Base-by-base conservation (phyloP, 1,140 invertebrate species). In the Melipona quadrifasciata region DNA sequence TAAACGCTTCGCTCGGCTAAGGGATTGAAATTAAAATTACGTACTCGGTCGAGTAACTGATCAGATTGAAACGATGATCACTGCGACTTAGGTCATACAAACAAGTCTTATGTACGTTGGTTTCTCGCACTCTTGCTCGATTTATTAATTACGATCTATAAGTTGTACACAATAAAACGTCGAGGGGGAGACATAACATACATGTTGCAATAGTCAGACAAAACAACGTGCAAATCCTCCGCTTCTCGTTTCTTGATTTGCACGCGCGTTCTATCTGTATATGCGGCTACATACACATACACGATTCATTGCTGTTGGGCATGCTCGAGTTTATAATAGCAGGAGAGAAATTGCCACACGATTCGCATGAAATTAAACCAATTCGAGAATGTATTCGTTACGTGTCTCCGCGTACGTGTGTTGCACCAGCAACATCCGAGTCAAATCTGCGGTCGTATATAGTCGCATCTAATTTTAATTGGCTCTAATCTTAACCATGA, bases 121-220 rank as follows among this genome's bases (percentile, higher is more conserved):
- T 84, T 76, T 87, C 39, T 67, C 53, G 61, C 78, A 85, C 70
- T 47, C 17, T 80, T 68, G 31, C 47, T 78, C 85, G 53, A 85
- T 68, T 88, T 88, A 88, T 88, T 88, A 77, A 87, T 79, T 85
- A 64, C 39, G 51, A 79, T 74, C 31, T 85, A 51, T 51, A 61
- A 27, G 72, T 85, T 72, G 55, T 53, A 80, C 34, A 84, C 77
- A 73, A 86, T 77, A 39, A 57, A 67, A 39, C 58, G 19, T 71
- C 6, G 17, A 34, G 3, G 3, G 10, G 24, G 31, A 31, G n/a
- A 31, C 0, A 21, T 51, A 77, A 82, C 53, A n/a, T 65, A 75
- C n/a, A 21, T 57, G n/a, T 77, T 31, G 31, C 11, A 27, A 57
- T 8, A 31, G 24, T 51, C 70, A 34, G 65, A 79, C 39, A n/a